These are phyloP conservation scores for Emmelina monodactyla DNA, from an alignment of 2,888 invertebrate species.

Conservation along the genomic window DNA sequence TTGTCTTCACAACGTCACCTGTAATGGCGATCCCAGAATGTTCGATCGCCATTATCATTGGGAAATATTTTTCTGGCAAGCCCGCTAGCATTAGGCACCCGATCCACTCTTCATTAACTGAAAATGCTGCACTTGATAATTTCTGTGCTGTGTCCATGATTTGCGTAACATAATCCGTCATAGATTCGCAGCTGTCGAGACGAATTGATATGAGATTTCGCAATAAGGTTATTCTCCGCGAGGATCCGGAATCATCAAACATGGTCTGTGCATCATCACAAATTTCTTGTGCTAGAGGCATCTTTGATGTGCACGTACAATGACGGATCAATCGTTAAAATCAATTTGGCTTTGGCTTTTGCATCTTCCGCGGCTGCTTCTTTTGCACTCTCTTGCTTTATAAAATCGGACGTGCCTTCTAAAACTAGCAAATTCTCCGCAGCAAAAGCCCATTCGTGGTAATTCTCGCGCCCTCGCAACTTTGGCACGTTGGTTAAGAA, in stretches of 20 bases:
- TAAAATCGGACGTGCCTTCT: too few species aligned
- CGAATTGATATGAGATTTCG: conserved; percentile 8
- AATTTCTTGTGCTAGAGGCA: background rate
- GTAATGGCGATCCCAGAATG: conserved; percentile 11
- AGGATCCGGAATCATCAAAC: conserved; percentile 5
- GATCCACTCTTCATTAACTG: conserved; percentile 2
- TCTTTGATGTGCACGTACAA: background rate
- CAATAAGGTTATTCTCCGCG: conserved; percentile 6
- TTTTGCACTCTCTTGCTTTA: too few species aligned
- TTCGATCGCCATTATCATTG: conserved; percentile 18
- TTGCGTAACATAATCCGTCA: conserved; percentile 7
- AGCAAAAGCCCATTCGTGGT: too few species aligned
- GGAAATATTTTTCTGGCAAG: conserved; percentile 15
- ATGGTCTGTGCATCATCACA: background rate
- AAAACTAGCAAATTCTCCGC: too few species aligned
- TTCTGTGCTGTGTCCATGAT: conserved; percentile 7
- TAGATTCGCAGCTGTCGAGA: conserved; percentile 3
- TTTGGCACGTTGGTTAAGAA: too few species aligned
- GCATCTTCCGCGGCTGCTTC: too few species aligned
- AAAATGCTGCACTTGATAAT: conserved; percentile 3
- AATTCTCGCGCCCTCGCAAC: too few species aligned
- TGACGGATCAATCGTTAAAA: background rate
- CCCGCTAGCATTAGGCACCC: conserved; percentile 16
- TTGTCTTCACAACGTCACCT: conserved; percentile 10
- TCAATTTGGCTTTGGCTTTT: too few species aligned